Base-by-base conservation (phyloP, 2,888 invertebrate species). In the Neuroscelio doddi region DNA sequence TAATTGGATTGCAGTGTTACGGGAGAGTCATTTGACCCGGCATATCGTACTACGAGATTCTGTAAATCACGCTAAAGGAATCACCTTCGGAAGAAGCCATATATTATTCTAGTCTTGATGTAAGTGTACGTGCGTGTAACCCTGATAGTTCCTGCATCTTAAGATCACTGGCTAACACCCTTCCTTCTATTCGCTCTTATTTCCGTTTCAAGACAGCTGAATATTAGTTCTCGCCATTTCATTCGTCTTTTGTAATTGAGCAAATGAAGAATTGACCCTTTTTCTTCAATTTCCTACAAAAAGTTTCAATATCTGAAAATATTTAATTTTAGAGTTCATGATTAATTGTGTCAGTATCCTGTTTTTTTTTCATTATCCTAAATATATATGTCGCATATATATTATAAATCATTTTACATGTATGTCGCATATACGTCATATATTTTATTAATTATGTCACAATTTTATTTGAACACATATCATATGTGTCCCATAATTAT, bases 111-210 rank as follows among this genome's bases (percentile, higher is more conserved):
- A 64, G 63, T 77, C 76, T 77, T 79, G 80, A 80, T 80, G 80
- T 72, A 80, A 71, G 72, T 76, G 81, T 83, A 84, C 84, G 84
- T 84, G 84, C 82, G 80, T 82, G 78, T 79, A 78, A 75, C 73
- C 75, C 72, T 66, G 75, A 76, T 72, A 76, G 72, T 70, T 73
- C 63, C 69, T 56, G 71, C 66, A 72, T 72, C 76, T 74, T 68
- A 55, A 73, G 74, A 74, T 75, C 74, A 69, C 68, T 71, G 75
- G 79, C 76, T 76, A 72, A 75, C n/a, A n/a, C 74, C 78, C 76
- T 76, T 74, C 67, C 72, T 56, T 45, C 67, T 36, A 70, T 70
- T 51, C 71, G 74, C 75, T 74, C 76, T 79, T 80, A 81, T 81
- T 81, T 81, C 81, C 81, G 80, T 75, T 66, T 75, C 72, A 70